Evolutionary conservation across 2,888 invertebrate species (phyloP).

Genomic region (Lagria hirta): DNA sequence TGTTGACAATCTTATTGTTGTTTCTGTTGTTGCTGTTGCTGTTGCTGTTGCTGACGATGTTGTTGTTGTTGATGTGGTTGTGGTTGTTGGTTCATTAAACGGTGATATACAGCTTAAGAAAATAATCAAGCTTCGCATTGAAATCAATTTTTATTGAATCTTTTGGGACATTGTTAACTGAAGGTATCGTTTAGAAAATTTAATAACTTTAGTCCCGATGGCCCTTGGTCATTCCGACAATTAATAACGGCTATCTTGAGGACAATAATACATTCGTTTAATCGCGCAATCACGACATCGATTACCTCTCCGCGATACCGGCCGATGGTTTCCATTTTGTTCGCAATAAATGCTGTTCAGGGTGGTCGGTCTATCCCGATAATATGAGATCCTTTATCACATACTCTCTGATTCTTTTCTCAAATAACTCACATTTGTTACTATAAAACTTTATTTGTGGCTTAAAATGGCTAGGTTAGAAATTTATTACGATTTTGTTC

Average conservation of each 20-base stretch:
- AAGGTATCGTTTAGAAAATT: constrained; percentile 23
- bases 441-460: constrained; percentile 33
- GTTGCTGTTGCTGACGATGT: too few relatives aligned
- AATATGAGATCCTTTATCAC: constrained; percentile 41
- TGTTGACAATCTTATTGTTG: too few relatives aligned
- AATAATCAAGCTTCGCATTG: neutral
- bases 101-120: too few relatives aligned
- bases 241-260: constrained; percentile 38
- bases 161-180: constrained; percentile 15
- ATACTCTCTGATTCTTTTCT: constrained; percentile 35
- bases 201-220: constrained; percentile 19
- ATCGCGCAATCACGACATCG: constrained; percentile 39
- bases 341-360: constrained; percentile 38
- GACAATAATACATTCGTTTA: constrained; percentile 38
- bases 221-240: constrained; percentile 33
- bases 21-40: too few relatives aligned
- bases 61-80: too few relatives aligned
- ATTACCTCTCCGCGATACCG: constrained; percentile 37
- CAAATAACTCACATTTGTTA: constrained; percentile 39
- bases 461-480: constrained; percentile 31
- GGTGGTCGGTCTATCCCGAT: constrained; percentile 34
- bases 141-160: too few relatives aligned
- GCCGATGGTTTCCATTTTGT: constrained; percentile 42
- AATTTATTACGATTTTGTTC: constrained; percentile 33
- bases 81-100: too few relatives aligned